These are phyloP conservation scores for Meteorus colon DNA, from an alignment of 2,888 invertebrate genomes.

Conservation along the genomic window DNA sequence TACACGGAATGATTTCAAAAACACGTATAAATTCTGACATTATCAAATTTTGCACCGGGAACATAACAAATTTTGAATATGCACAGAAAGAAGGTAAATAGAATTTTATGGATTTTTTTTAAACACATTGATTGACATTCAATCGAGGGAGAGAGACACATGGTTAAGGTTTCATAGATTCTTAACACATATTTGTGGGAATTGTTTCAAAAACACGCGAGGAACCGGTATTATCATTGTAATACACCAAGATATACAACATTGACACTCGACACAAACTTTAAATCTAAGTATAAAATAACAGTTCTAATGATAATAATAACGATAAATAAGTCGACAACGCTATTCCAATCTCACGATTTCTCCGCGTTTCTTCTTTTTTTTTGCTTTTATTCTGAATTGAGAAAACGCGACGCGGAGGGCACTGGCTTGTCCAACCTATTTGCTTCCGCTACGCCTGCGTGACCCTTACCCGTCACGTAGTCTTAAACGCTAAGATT, in stretches of 20 bases:
- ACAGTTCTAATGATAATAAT: background rate
- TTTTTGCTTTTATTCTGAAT: background rate
- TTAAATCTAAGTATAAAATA: conserved; percentile 28
- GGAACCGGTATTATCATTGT: conserved; percentile 5
- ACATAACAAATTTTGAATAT: background rate
- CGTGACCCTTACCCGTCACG: conserved; percentile 55
- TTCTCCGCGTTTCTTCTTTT: background rate
- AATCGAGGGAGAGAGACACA: conserved; percentile 17
- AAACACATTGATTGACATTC: conserved; percentile 13
- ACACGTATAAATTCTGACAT: background rate
- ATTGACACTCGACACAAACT: conserved; percentile 35
- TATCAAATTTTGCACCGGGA: background rate
- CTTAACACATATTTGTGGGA: conserved; percentile 1
- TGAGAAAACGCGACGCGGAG: background rate
- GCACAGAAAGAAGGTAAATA: background rate
- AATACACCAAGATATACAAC: conserved; percentile 17
- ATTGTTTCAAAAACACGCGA: conserved; percentile 15
- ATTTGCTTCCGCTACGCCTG: conserved; percentile 53
- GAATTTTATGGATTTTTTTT: background rate
- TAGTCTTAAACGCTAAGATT: conserved; percentile 48
- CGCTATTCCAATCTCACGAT: background rate
- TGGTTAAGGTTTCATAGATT: background rate
- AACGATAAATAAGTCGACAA: background rate
- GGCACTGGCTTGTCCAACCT: conserved; percentile 30
- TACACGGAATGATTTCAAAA: conserved; percentile 16